Base-by-base conservation (phyloP, 2,888 invertebrate genomes). In the Rhingia rostrata region DNA sequence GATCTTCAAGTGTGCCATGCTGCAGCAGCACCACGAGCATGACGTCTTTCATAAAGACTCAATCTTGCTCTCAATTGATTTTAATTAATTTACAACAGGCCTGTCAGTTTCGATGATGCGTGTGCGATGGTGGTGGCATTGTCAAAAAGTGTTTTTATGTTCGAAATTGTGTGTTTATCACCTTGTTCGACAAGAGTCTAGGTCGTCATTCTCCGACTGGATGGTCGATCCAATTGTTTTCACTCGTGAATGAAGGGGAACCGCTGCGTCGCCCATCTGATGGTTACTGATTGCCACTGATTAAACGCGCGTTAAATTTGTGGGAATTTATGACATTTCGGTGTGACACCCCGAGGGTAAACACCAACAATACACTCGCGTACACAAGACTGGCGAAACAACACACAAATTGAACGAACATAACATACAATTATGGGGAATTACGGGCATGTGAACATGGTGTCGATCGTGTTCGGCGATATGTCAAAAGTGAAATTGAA, bases 381-480 rank as follows among this genome's bases (percentile, higher is more conserved):
- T 14, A 73, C 53, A 51, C 69, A 53, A 41, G 53, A 22, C 22
- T 22, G 22, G 6, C 56, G 60, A 14, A 37, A 35, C 56, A 58
- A 22, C 66, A 69, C 64, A 67, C 37, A 83, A 78, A 66, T 58
- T 49, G 47, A 10, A 73, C 72, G 51, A 47, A 73, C 45, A 72
- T 51, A 70, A 51, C 66, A 72, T 41, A 67, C 72, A 63, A 67
- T 78, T 83, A 73, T 47, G 41, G 54, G 37, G 78, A 73, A 83
- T 83, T 74, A 78, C 83, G 67, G 58, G 41, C 83, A 56, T 78
- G 79, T 83, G 83, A 79, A 83, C 83, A 83, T 63, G 73, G 56
- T 83, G 83, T 83, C 79, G 83, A 83, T 83, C 73, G 69, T 83
- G 83, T 79, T 79, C 67, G 58, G 51, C 58, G 83, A 83, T 83